These are phyloP conservation scores for Crambe crambe DNA, from an alignment of 37 sponge, comb jelly and placozoan species.

Conservation along the genomic window DNA sequence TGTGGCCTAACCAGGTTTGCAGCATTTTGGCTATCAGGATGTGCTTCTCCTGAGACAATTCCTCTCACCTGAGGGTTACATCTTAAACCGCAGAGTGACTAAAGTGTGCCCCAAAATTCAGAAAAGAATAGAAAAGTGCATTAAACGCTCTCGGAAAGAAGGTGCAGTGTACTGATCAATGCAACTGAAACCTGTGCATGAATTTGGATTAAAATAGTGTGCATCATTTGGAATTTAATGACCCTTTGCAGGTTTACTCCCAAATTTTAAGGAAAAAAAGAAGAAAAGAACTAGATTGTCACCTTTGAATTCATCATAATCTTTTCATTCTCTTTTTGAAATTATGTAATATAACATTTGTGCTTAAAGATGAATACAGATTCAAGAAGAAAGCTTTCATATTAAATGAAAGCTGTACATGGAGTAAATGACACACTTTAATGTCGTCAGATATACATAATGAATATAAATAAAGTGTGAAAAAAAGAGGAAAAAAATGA, in stretches of 20 bases:
- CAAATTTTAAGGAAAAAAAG: not conserved
- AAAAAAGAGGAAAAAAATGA: too few relatives aligned
- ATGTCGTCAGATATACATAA: too few relatives aligned
- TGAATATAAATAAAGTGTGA: too few relatives aligned
- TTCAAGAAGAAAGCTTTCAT: too few relatives aligned
- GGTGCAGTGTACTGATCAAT: conserved; percentile 29
- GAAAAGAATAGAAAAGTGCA: conserved; percentile 38
- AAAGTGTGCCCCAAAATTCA: conserved; percentile 66
- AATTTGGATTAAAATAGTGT: not conserved
- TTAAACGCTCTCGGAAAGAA: conserved; percentile 43
- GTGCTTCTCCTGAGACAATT: conserved; percentile 72
- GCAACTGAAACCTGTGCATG: not conserved
- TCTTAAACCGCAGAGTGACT: conserved; percentile 43
- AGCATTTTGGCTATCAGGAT: conserved; percentile 73
- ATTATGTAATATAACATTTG: too few relatives aligned
- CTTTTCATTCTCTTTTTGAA: too few relatives aligned
- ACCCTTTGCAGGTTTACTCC: conserved; percentile 13
- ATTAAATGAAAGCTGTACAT: too few relatives aligned
- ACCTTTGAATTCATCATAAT: too few relatives aligned
- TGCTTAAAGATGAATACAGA: too few relatives aligned
- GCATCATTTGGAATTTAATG: not conserved
- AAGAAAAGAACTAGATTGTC: too few relatives aligned
- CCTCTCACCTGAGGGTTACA: conserved; percentile 44
- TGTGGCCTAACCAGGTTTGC: too few relatives aligned
- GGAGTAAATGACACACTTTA: too few relatives aligned